Evolutionary conservation across 2,113 vertebrate species (phyloP).

Genomic region (Chloebia gouldiae): DNA sequence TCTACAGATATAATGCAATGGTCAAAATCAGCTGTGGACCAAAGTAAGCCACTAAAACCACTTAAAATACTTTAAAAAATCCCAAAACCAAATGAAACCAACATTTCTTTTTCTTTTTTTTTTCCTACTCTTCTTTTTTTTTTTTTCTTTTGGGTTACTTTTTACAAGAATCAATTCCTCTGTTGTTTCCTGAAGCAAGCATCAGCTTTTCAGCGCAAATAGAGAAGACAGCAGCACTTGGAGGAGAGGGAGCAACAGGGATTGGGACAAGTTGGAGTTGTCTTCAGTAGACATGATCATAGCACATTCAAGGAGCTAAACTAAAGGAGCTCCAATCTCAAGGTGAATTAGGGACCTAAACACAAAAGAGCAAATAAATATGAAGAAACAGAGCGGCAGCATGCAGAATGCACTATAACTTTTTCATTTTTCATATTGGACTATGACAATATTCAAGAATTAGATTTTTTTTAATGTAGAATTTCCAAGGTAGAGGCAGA

Average conservation of each 20-base stretch:
- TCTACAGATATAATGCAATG: neutral
- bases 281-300: neutral
- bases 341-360: neutral
- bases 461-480: neutral
- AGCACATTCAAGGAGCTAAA: neutral
- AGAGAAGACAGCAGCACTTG: neutral
- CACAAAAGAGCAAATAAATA: neutral
- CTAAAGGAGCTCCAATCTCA: neutral
- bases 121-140: accelerated
- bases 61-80: neutral
- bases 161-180: neutral
- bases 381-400: neutral
- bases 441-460: neutral
- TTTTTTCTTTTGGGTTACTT: neutral
- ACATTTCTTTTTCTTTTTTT: neutral
- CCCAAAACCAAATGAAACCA: accelerated
- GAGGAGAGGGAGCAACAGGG: neutral
- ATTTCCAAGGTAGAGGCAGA: neutral
- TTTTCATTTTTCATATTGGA: neutral
- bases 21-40: neutral
- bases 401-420: neutral
- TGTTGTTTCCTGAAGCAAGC: neutral
- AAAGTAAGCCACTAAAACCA: neutral
- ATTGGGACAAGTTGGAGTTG: neutral
- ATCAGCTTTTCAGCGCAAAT: neutral